A percentile compares a stretch with the other conserved stretches of the same genome.
phyloP scores from a whole-genome alignment of 1,140 invertebrate genomes.

The Drosophila lowei region DNA sequence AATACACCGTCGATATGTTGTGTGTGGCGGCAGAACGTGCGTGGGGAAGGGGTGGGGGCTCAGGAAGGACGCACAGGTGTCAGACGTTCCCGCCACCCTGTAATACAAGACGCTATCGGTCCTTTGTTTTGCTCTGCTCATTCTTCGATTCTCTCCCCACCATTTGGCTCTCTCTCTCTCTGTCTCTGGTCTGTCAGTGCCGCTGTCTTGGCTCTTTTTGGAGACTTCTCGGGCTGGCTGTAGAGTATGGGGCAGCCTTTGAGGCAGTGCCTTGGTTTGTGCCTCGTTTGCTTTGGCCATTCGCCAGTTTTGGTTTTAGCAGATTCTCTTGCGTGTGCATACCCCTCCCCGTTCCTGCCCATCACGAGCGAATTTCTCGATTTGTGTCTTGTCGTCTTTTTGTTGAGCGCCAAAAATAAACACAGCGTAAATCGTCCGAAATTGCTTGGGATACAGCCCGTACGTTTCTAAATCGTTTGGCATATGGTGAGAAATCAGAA shows the following conservation, averaged over 20 bases:
- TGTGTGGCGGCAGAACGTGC: no score
- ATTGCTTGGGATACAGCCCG: neutral
- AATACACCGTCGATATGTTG: no score
- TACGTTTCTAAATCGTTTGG: neutral
- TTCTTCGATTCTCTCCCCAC: constrained; percentile 1
- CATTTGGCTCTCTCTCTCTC: constrained; percentile 9
- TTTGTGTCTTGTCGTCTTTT: constrained; percentile 22
- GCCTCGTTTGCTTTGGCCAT: constrained; percentile 37
- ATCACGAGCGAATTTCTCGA: constrained; percentile 6
- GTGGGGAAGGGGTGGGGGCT: no score
- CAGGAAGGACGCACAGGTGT: constrained; percentile 6
- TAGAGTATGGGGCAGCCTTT: constrained; percentile 20
- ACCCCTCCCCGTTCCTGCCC: no score
- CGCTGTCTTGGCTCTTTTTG: constrained; percentile 9
- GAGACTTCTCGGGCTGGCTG: constrained; percentile 24
- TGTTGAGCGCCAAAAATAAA: constrained; percentile 57
- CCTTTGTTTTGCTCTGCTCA: constrained; percentile 37
- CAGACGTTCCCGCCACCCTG: constrained; percentile 5
- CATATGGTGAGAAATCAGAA: no score
- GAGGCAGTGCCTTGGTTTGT: constrained; percentile 1
- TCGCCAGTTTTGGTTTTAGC: constrained; percentile 18
- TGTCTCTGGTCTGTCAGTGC: neutral
- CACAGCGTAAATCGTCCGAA: constrained; percentile 8
- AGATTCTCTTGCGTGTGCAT: neutral
- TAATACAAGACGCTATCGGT: constrained; percentile 17